phyloP scores from a whole-genome alignment of 1,140 invertebrate genomes.

The Drosophila kohkoa region DNA sequence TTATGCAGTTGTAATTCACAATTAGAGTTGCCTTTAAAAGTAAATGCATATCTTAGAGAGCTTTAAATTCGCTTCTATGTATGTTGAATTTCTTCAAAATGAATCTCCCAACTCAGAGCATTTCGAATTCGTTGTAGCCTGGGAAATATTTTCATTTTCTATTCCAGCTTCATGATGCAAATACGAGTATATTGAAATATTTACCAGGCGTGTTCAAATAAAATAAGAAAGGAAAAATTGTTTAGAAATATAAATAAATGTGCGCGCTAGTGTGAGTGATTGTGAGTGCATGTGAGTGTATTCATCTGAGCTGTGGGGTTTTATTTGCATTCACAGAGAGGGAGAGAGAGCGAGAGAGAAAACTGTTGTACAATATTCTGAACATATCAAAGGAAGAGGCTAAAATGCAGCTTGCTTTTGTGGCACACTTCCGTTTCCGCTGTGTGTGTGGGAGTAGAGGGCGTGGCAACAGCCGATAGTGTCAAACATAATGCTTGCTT shows the following conservation, averaged over 20 bases:
- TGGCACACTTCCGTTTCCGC: constrained; percentile 73
- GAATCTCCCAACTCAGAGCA: constrained; percentile 12
- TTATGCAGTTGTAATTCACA: too few relatives aligned
- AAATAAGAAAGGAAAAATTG: constrained; percentile 58
- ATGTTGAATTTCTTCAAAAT: neutral
- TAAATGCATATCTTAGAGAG: too few relatives aligned
- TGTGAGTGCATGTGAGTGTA: neutral
- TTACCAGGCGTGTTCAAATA: constrained; percentile 42
- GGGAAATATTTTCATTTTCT: constrained; percentile 22
- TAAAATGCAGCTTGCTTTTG: constrained; percentile 63
- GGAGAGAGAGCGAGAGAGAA: too few relatives aligned
- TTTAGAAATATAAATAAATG: constrained; percentile 51
- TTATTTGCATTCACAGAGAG: constrained; percentile 26
- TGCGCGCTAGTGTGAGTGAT: neutral
- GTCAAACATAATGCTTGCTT: constrained; percentile 81
- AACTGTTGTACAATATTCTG: too few relatives aligned
- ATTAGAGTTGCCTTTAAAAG: too few relatives aligned
- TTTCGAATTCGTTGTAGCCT: neutral
- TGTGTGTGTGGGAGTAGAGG: neutral
- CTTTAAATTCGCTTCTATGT: neutral
- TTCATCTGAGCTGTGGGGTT: constrained; percentile 25
- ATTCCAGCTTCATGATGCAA: constrained; percentile 39
- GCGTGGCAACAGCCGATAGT: constrained; percentile 34
- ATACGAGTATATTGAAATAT: constrained; percentile 56
- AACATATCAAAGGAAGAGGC: constrained; percentile 70